Base-by-base conservation (phyloP, 2,888 invertebrate species). In the Cheilosia pagana region DNA sequence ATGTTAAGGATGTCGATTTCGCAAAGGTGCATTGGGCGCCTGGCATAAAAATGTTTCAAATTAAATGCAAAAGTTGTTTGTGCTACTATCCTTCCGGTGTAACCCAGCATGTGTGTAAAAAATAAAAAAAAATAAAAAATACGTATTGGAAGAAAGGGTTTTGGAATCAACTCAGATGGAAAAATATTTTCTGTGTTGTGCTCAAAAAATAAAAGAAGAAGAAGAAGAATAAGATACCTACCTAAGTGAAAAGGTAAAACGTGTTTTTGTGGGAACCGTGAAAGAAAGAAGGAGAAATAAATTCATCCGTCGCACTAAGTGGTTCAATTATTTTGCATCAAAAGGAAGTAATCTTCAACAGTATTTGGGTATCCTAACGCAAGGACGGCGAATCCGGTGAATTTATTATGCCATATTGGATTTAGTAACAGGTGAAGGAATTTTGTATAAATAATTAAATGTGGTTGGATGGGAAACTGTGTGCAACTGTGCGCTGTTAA, bases 251-350 rank as follows among this genome's bases (percentile, higher is more conserved):
- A 81, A 85, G 81, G 85, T 81, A 81, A 81, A 85, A 85, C 85
- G 85, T 81, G 85, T 85, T 85, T 63, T 81, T 85, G 85, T 85
- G 85, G 67, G 71, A 81, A 85, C 57, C 81, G 85, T 70, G 71
- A 52, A 81, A 70, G 57, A 71, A 81, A 75, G 75, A 50, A 81
- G 62, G 75, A 57, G 75, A 76, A 81, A 85, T 76, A 85, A 62
- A 85, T 81, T 81, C 75, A 68, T 81, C 71, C 65, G 59, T 60
- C 81, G 60, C 43, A 81, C 85, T 85, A 85, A 85, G 85, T 85
- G 81, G 85, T 85, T 85, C 85, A 85, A 85, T 85, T 85, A 85
- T 79, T 85, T 81, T 81, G 65, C 71, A 79, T 75, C 83, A 79
- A 83, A 74, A 75, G 70, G 63, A 78, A 59, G 52, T 57, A 60